These are phyloP conservation scores for Tridacna crocea DNA, from an alignment of 2,888 invertebrate genomes.

Conservation along the genomic window DNA sequence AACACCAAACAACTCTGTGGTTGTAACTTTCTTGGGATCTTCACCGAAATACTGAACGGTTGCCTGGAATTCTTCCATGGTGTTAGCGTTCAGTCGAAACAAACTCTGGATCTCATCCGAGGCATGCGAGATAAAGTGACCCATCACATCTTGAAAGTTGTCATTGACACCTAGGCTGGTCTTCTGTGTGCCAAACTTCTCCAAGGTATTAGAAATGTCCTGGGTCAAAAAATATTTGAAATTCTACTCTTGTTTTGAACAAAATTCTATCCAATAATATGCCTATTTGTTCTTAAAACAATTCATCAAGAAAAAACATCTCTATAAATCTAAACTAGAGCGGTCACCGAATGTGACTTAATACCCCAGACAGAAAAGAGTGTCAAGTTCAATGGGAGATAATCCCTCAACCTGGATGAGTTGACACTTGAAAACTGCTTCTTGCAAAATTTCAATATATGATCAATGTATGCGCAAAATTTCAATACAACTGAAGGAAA, in stretches of 20 bases:
- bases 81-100: constrained; percentile 73
- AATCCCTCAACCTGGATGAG: too few relatives aligned
- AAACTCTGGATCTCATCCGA: constrained; percentile 78
- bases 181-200: constrained; percentile 73
- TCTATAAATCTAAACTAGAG: too few relatives aligned
- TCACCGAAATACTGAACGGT: constrained; percentile 82
- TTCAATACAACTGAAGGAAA: too few relatives aligned
- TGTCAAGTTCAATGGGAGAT: too few relatives aligned
- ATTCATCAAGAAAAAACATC: too few relatives aligned
- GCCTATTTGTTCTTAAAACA: too few relatives aligned
- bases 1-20: constrained; percentile 79
- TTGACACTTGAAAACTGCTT: too few relatives aligned
- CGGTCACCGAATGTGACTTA: too few relatives aligned
- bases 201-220: constrained; percentile 77
- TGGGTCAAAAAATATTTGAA: constrained; percentile 39
- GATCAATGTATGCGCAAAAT: too few relatives aligned
- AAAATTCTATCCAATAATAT: too few relatives aligned
- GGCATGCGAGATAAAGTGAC: constrained; percentile 76
- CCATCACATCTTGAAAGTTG: constrained; percentile 81
- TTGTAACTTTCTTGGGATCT: constrained; percentile 76
- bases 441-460: too few relatives aligned
- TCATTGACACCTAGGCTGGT: constrained; percentile 69
- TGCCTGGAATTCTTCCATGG: constrained; percentile 76
- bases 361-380: too few relatives aligned
- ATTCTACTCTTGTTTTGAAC: constrained; percentile 44